Base-by-base conservation (phyloP, 2,113 vertebrate genomes). In the Corapipo altera region DNA sequence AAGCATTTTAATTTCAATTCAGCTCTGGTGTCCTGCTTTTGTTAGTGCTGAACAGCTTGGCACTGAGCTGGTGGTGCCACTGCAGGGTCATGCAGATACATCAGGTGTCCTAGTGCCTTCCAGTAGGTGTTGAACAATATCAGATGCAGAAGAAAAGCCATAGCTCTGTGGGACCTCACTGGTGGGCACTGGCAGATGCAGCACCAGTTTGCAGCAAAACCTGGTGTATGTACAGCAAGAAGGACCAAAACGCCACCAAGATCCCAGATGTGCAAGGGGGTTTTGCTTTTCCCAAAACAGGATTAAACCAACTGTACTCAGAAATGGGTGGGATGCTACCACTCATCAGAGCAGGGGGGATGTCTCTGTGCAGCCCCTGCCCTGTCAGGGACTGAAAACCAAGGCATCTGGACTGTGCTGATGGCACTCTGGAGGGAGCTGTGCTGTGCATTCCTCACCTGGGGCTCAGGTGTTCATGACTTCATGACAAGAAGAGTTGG, bases 81-180 rank as follows among this genome's bases (percentile, higher is more conserved):
- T 0, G 0, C 6, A 54, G 66, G 23, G 6, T n/a, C 8, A 0
- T 49, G 32, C 23, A 15, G 28, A 4, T 73, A 21, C 51, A 33
- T 20, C 26, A 5, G 46, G 35, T 59, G 28, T 35, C 41, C 24
- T 28, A 19, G 32, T 35, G 43, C 37, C 35, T 54, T 39, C 43
- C 55, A 48, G 55, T 26, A 55, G 43, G 15, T 35, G 61, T 28
- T 44, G 41, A 70, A 28, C 33, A 43, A 4, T 0, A 6, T 2
- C 5, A 23, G 24, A 14, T 7, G 30, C 33, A 87, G 77, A 66
- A 58, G 69, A 15, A 75, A 75, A 59, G 24, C 6, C 8, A 46
- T 7, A 33, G 49, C 14, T 52, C 49, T 32, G 33, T 70, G 76
- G 44, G 15, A 39, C 27, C 21, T 64, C 2, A 1, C 35, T 5